Conservation (phyloP, 2,888 invertebrate genomes). For the Caprella mutica region DNA sequence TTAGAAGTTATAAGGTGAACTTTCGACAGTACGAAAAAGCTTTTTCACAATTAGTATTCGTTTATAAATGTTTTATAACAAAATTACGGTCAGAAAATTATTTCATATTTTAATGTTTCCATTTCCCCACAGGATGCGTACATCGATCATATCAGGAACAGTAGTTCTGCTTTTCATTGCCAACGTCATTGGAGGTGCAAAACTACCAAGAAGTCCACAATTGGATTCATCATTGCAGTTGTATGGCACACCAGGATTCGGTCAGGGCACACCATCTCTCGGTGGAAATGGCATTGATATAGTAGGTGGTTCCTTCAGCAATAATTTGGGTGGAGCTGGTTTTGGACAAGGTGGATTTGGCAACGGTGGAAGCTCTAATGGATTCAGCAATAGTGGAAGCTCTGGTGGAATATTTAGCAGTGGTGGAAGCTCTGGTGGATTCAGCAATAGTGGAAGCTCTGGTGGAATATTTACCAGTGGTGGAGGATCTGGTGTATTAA, state of each 20-base stretch:
- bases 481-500: neutral
- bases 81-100: too few species aligned
- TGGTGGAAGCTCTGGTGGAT: neutral
- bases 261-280: neutral
- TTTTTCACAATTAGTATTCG: too few species aligned
- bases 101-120: too few species aligned
- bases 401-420: too few species aligned
- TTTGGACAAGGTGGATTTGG: neutral
- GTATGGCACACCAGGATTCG: neutral
- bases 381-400: neutral
- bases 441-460: neutral
- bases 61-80: too few species aligned
- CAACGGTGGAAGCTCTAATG: neutral
- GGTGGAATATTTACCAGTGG: conserved; percentile 1
- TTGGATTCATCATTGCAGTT: conserved; percentile 1
- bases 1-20: too few species aligned
- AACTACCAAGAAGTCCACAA: neutral
- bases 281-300: neutral
- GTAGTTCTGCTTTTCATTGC: conserved; percentile 1
- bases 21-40: too few species aligned
- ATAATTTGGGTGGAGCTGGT: conserved; percentile 5
- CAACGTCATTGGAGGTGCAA: neutral
- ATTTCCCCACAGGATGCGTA: conserved; percentile 4
- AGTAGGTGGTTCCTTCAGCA: neutral
- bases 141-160: conserved; percentile 1